Percentiles rank a stretch among this genome's conserved stretches.
These are phyloP conservation scores for Drosophila yakuba DNA, from an alignment of 1,140 invertebrate species.

Conservation along the genomic window DNA sequence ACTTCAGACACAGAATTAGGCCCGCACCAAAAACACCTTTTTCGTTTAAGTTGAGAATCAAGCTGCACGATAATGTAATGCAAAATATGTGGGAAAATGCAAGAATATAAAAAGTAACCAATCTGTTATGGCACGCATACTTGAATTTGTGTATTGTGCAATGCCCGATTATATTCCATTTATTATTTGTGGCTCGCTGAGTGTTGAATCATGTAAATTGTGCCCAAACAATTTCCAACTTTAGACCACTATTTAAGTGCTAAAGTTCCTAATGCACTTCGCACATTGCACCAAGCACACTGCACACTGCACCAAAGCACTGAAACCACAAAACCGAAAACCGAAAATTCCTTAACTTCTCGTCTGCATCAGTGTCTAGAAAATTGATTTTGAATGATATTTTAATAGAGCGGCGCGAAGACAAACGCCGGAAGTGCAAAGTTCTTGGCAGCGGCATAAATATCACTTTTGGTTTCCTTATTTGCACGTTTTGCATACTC, in stretches of 20 bases:
- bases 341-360: conserved; percentile 50
- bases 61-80: conserved; percentile 39
- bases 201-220: conserved; percentile 68
- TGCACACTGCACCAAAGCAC: conserved; percentile 48
- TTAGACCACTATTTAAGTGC: conserved; percentile 47
- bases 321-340: conserved; percentile 51
- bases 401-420: conserved; percentile 52
- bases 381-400: conserved; percentile 72
- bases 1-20: conserved; percentile 57
- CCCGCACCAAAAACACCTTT: conserved; percentile 28
- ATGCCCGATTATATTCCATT: conserved; percentile 39
- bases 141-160: conserved; percentile 39
- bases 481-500: conserved; percentile 61
- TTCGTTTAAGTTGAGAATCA: conserved; percentile 20
- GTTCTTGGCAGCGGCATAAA: conserved; percentile 32
- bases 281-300: conserved; percentile 32
- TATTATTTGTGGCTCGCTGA: conserved; percentile 54
- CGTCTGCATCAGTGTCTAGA: conserved; percentile 48
- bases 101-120: conserved; percentile 2
- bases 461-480: conserved; percentile 72
- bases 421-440: conserved; percentile 46
- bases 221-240: conserved; percentile 41
- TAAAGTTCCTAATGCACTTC: conserved; percentile 44
- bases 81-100: conserved; percentile 7
- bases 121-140: conserved; percentile 22